Conservation (phyloP, 2,797 vertebrate genomes). For the Cynodonichthys magdalenae region DNA sequence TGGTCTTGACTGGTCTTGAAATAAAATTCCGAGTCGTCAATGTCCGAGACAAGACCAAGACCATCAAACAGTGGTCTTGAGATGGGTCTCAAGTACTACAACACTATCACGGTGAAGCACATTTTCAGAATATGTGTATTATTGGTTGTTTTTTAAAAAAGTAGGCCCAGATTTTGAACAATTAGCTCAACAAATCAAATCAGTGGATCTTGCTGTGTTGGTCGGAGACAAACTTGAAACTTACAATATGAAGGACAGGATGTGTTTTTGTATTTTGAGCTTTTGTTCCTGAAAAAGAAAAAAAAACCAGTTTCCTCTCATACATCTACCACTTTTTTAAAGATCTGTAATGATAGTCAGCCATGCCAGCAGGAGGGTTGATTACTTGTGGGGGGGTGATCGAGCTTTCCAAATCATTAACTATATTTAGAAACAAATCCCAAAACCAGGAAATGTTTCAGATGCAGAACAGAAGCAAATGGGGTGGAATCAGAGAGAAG, state of each 20-base stretch:
- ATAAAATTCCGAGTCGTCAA: no score
- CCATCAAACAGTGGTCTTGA: no score
- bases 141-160: background rate
- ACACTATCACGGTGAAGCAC: background rate
- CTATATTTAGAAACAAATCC: background rate
- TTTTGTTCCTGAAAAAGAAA: no score
- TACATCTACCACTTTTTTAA: background rate
- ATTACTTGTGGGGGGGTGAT: background rate
- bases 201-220: background rate
- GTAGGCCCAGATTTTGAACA: background rate
- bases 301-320: background rate
- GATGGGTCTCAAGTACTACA: no score
- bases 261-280: background rate
- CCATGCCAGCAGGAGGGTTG: background rate
- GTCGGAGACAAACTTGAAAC: no score
- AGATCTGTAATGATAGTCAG: background rate
- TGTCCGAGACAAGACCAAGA: no score
- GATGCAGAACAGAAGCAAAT: background rate
- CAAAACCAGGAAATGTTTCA: background rate
- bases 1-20: no score
- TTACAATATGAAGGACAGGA: no score
- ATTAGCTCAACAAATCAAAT: background rate
- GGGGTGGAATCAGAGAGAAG: background rate
- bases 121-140: background rate
- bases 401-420: background rate